Evolutionary conservation across 2,797 vertebrate species (phyloP).

Genomic region (Liasis olivaceus): DNA sequence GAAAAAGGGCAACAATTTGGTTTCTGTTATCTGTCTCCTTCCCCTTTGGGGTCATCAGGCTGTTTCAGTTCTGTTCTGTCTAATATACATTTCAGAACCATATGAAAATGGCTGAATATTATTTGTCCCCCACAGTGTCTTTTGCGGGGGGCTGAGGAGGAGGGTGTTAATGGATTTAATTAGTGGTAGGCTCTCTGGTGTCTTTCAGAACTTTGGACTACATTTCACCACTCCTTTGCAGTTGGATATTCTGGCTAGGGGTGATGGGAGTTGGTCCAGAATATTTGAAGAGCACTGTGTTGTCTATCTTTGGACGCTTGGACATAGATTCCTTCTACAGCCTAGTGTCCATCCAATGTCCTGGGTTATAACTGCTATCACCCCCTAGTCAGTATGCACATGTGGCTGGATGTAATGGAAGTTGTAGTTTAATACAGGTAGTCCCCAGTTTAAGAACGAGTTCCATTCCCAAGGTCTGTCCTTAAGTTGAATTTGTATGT

Average conservation of each 20-base stretch:
- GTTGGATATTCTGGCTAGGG: not conserved
- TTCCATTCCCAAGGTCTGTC: too few relatives aligned
- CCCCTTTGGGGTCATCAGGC: not conserved
- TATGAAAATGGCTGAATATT: not conserved
- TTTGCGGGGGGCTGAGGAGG: not conserved
- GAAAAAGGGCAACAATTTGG: not conserved
- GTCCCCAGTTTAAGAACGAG: too few relatives aligned
- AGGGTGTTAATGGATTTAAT: not conserved
- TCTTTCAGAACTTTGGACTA: not conserved
- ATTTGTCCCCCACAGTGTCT: not conserved
- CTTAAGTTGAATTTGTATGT: too few relatives aligned
- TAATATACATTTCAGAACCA: not conserved
- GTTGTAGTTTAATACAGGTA: not conserved
- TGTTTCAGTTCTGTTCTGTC: not conserved
- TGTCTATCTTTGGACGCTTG: not conserved
- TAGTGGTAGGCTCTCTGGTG: not conserved
- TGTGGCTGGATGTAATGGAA: not conserved
- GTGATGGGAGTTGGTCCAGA: not conserved
- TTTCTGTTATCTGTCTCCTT: not conserved
- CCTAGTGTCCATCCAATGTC: not conserved
- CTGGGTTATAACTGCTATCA: not conserved
- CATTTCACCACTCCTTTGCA: too few relatives aligned
- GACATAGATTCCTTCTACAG: not conserved
- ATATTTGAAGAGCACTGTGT: not conserved
- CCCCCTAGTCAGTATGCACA: not conserved